Conservation (phyloP, 2,113 vertebrate species). For the Notiomystis cincta region DNA sequence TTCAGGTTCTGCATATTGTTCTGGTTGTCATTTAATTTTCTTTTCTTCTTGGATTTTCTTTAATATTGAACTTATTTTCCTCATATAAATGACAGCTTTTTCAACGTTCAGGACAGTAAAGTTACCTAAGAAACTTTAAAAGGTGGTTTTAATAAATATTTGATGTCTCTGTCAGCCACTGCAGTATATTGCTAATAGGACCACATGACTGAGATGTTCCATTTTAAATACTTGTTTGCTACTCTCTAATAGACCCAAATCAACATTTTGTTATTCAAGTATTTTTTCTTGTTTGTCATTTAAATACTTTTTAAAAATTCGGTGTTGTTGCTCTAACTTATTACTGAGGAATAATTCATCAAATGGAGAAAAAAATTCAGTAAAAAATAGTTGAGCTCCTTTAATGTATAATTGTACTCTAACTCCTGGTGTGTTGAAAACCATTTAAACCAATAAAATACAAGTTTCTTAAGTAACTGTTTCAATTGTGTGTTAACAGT, state of each 20-base stretch:
- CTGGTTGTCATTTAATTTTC: background rate
- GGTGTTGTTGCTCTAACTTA: background rate
- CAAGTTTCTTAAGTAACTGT: background rate
- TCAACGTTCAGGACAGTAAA: background rate
- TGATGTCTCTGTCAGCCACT: background rate
- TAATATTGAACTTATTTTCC: background rate
- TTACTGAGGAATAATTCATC: background rate
- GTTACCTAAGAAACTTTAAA: background rate
- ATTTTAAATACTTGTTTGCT: background rate
- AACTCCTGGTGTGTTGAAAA: background rate
- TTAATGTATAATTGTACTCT: background rate
- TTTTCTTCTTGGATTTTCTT: background rate
- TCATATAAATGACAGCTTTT: background rate
- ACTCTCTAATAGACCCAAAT: background rate
- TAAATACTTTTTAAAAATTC: background rate
- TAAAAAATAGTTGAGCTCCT: background rate
- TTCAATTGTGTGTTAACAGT: slow-evolving; percentile 30
- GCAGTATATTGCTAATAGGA: background rate
- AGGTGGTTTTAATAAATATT: background rate
- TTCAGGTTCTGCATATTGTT: background rate
- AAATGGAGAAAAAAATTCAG: background rate
- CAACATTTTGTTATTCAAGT: background rate
- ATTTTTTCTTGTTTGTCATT: background rate
- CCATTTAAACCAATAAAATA: background rate
- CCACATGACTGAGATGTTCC: background rate